Conservation (phyloP, 2,797 vertebrate genomes). For the Selene dorsalis region DNA sequence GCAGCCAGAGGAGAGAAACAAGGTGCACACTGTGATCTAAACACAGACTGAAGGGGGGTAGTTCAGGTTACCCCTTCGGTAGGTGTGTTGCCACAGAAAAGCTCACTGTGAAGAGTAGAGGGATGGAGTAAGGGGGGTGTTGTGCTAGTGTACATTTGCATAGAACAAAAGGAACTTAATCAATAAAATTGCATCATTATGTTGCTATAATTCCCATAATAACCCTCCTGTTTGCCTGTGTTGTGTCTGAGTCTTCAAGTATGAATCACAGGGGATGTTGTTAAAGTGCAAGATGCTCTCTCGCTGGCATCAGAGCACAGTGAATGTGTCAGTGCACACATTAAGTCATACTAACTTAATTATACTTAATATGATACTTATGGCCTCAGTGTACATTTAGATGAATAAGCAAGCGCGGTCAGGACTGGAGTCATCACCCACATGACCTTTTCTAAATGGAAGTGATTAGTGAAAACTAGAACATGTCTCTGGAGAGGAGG, state of each 20-base stretch:
- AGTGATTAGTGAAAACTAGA: slow-evolving; percentile 63
- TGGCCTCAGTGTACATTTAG: slow-evolving; percentile 28
- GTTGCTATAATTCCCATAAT: background rate
- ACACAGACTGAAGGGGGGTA: slow-evolving; percentile 47
- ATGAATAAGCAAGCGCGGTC: slow-evolving; percentile 29
- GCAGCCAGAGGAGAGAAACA: slow-evolving; percentile 76
- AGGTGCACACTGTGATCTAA: slow-evolving; percentile 84
- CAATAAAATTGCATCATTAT: slow-evolving; percentile 28
- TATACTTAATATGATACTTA: slow-evolving; percentile 35
- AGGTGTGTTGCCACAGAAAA: slow-evolving; percentile 73
- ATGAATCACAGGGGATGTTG: slow-evolving; percentile 17
- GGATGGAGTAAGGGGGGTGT: slow-evolving; percentile 46
- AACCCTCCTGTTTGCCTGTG: background rate
- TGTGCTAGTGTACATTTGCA: slow-evolving; percentile 24
- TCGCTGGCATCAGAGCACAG: slow-evolving; percentile 44
- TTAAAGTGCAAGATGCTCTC: slow-evolving; percentile 40
- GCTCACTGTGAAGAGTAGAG: slow-evolving; percentile 69
- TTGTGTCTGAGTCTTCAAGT: background rate
- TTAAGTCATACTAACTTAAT: slow-evolving; percentile 49
- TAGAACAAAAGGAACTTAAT: slow-evolving; percentile 56
- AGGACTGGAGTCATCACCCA: slow-evolving; percentile 33
- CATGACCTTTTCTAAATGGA: slow-evolving; percentile 48
- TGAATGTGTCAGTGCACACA: slow-evolving; percentile 19
- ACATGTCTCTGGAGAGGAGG: slow-evolving; percentile 48
- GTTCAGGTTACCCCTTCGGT: slow-evolving; percentile 72